Percentiles rank a stretch among this genome's conserved stretches.
Evolutionary conservation across 2,113 vertebrate genomes (phyloP).

Genomic region (Oceanodroma tethys): DNA sequence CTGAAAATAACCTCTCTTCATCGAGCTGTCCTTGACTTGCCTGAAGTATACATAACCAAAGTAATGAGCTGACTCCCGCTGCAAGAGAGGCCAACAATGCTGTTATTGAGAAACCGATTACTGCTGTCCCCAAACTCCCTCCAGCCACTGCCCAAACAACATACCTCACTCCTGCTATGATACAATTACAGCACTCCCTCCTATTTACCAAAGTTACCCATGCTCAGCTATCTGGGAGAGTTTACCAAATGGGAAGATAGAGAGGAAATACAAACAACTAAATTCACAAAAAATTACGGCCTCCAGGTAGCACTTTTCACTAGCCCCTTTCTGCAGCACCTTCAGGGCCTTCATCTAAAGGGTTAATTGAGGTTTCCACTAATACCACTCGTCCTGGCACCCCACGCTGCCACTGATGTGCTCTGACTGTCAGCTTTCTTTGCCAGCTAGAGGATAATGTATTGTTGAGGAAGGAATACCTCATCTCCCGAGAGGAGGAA

Average conservation of each 20-base stretch:
- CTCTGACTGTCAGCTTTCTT: neutral
- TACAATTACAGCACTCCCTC: neutral
- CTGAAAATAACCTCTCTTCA: constrained; percentile 96
- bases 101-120: fast-evolving
- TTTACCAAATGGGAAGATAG: neutral
- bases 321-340: neutral
- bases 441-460: neutral
- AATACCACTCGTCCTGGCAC: neutral
- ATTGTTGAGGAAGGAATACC: neutral
- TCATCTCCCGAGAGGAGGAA: neutral
- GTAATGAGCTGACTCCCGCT: constrained; percentile 88
- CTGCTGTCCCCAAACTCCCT: neutral
- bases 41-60: constrained; percentile 93
- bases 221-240: neutral
- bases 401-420: neutral
- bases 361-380: neutral
- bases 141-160: neutral
- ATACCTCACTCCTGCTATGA: fast-evolving
- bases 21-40: constrained; percentile 90
- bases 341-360: neutral
- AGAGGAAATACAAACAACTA: neutral
- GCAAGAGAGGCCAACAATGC: neutral
- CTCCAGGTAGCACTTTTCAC: neutral
- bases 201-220: fast-evolving
- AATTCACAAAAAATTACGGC: neutral